Evolutionary conservation across 2,113 vertebrate genomes (phyloP).

Genomic region (Arizona elegans): DNA sequence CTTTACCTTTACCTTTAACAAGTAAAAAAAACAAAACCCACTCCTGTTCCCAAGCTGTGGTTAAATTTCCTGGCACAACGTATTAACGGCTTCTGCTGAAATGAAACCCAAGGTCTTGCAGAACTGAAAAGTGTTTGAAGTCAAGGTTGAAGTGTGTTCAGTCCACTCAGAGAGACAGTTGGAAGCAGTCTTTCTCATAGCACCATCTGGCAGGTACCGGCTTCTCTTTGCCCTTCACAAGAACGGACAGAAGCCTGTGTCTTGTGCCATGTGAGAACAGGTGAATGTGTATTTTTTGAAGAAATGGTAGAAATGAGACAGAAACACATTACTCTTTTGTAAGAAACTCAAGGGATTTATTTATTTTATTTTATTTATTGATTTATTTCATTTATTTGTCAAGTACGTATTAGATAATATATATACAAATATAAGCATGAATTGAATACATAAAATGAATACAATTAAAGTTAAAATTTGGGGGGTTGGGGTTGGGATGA

Average conservation of each 20-base stretch:
- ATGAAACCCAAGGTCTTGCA: background rate
- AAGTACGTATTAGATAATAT: no score
- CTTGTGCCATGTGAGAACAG: background rate
- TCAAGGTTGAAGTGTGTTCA: conserved; percentile 1
- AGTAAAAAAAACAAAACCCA: background rate
- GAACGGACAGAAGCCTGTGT: background rate
- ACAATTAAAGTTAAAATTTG: no score
- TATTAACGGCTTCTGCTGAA: background rate
- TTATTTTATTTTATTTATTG: no score
- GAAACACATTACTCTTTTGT: background rate
- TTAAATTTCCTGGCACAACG: background rate
- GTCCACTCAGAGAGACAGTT: background rate
- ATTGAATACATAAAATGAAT: no score
- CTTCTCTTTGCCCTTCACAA: conserved; percentile 12
- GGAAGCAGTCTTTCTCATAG: background rate
- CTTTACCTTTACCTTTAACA: no score
- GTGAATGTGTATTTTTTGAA: background rate
- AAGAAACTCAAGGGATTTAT: background rate
- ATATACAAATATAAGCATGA: no score
- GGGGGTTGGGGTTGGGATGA: no score
- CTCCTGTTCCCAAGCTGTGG: conserved; percentile 13
- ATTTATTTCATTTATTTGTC: no score
- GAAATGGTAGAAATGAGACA: background rate
- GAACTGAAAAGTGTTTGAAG: background rate
- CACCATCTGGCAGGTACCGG: background rate